A percentile compares a stretch with the other conserved stretches of the same genome.
Conservation (phyloP, 2,113 vertebrate species). For the Micronycteris hirsuta region DNA sequence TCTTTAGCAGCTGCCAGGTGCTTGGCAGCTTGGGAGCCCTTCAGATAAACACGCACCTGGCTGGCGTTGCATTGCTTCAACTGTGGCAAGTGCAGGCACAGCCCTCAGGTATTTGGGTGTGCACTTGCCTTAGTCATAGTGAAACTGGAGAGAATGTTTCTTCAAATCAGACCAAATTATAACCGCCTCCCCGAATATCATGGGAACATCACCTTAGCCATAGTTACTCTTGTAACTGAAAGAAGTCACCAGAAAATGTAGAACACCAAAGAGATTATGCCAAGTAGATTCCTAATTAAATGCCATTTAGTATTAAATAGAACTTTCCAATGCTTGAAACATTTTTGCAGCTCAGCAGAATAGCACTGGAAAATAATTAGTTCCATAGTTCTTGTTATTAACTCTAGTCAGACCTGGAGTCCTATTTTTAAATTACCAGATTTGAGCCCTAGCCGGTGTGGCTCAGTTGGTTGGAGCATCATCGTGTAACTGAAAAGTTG, state of each 20-base stretch:
- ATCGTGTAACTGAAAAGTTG: too few species aligned
- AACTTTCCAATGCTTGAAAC: background rate
- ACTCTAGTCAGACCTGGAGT: background rate
- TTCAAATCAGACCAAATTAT: slow-evolving; percentile 47
- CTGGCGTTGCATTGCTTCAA: slow-evolving; percentile 68
- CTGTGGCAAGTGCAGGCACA: slow-evolving; percentile 76
- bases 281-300: background rate
- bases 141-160: slow-evolving; percentile 54
- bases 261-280: background rate
- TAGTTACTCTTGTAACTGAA: background rate
- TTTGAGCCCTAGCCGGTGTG: background rate
- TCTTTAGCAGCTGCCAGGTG: slow-evolving; percentile 44
- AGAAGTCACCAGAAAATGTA: background rate
- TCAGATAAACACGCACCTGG: slow-evolving; percentile 73
- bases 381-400: background rate
- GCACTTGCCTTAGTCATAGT: slow-evolving; percentile 70
- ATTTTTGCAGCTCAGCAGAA: background rate
- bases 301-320: background rate
- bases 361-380: background rate
- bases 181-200: background rate
- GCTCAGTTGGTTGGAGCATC: too few species aligned
- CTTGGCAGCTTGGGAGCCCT: slow-evolving; percentile 51
- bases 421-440: background rate
- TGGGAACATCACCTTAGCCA: background rate
- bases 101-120: slow-evolving; percentile 75